A percentile compares a stretch with the other conserved stretches of the same genome.
Evolutionary conservation across 2,113 vertebrate genomes (phyloP).

Genomic region (Bos indicus): DNA sequence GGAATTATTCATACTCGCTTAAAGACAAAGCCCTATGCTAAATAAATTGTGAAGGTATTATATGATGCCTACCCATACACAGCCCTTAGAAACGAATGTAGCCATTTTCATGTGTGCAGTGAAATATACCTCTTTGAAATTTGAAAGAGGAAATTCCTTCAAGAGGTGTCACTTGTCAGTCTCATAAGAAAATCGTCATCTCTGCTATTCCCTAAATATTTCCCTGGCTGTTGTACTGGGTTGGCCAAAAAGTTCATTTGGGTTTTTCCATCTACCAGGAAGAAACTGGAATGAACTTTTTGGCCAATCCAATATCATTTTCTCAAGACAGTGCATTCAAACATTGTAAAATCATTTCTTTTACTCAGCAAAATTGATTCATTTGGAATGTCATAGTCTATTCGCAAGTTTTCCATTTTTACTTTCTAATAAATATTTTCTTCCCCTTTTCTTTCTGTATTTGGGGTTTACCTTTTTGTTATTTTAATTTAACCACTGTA

Average conservation of each 20-base stretch:
- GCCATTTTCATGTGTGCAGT: neutral
- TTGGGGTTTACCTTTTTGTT: neutral
- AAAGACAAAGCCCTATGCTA: neutral
- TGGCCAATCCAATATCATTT: neutral
- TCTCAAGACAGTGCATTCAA: neutral
- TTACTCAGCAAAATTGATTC: neutral
- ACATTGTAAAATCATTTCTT: neutral
- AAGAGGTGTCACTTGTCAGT: neutral
- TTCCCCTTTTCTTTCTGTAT: neutral
- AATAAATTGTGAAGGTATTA: neutral
- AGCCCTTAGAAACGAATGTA: neutral
- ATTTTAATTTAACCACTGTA: neutral
- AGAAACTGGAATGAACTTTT: neutral
- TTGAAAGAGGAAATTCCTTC: neutral
- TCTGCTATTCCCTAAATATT: neutral
- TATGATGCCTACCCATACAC: neutral
- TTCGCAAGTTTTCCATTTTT: neutral
- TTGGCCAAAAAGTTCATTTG: neutral
- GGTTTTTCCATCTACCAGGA: neutral
- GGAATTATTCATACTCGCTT: neutral
- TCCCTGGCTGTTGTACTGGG: neutral
- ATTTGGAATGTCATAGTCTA: neutral
- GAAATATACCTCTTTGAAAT: neutral
- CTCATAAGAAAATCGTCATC: neutral
- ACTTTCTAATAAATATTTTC: conserved; percentile 8